Conservation (phyloP, 1,140 invertebrate genomes). For the Drosophila repletoides region DNA sequence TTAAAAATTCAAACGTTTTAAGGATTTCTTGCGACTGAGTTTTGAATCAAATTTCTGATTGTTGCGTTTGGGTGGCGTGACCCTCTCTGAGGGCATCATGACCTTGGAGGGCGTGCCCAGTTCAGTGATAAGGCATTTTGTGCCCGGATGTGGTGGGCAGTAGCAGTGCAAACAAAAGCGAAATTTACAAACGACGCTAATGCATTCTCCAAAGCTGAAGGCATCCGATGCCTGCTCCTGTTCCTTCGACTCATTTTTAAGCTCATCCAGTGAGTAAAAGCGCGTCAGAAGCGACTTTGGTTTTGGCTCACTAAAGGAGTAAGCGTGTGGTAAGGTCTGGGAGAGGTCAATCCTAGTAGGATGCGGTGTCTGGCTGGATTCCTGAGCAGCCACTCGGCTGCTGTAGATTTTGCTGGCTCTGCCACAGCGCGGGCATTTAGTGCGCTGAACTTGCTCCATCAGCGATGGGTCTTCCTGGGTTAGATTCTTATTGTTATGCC, state of each 20-base stretch:
- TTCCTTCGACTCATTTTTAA: slow-evolving; percentile 13
- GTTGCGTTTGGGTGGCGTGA: slow-evolving; percentile 55
- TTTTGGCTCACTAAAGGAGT: slow-evolving; percentile 4
- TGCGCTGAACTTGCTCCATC: slow-evolving; percentile 55
- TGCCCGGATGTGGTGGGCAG: slow-evolving; percentile 56
- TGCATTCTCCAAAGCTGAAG: slow-evolving; percentile 57
- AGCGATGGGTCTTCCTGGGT: slow-evolving; percentile 42
- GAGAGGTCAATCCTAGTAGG: slow-evolving; percentile 13
- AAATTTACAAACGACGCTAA: slow-evolving; percentile 49
- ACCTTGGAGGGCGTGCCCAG: slow-evolving; percentile 66
- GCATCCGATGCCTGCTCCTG: not conserved
- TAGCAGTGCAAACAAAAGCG: slow-evolving; percentile 59
- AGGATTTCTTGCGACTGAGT: slow-evolving; percentile 57
- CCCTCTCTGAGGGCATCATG: slow-evolving; percentile 54
- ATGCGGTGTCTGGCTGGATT: not conserved
- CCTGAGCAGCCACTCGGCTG: slow-evolving; percentile 15
- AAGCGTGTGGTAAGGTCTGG: slow-evolving; percentile 47
- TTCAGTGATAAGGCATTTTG: slow-evolving; percentile 61
- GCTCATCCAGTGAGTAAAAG: slow-evolving; percentile 54
- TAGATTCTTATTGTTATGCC: slow-evolving; percentile 13
- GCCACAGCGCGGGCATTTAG: slow-evolving; percentile 66
- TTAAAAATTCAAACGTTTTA: slow-evolving; percentile 69
- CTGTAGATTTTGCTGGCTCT: slow-evolving; percentile 47
- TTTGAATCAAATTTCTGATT: slow-evolving; percentile 57
- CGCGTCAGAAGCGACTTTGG: slow-evolving; percentile 28